Base-by-base conservation (phyloP, 2,797 vertebrate genomes). In the Diceros bicornis region DNA sequence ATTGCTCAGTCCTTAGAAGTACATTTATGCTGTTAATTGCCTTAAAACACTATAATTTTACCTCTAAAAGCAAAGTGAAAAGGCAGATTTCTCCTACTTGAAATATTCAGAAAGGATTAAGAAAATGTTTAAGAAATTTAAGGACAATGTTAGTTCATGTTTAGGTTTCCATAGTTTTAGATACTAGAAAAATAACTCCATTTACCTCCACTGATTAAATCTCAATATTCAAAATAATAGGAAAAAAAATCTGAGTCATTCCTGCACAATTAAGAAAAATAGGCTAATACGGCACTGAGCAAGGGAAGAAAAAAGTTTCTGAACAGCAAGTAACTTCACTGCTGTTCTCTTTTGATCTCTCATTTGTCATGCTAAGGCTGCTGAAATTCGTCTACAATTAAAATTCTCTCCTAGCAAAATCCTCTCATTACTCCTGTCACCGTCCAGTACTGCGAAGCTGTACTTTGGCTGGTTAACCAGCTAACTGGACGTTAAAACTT, bases 381-480 rank as follows among this genome's bases (percentile, higher is more conserved):
- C 27, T 91, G 68, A 62, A 82, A 62, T 92, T 90, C 6, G 7
- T 55, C 78, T 34, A 91, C 37, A 66, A 89, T 84, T 91, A 88
- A 89, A 97, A 88, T 95, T 90, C 25, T 79, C 68, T 83, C 62
- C 55, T 25, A 81, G 55, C 9, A 93, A 84, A 95, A 85, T 47
- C 27, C 41, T 89, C 44, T 96, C 74, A 25, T 96, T 57, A 74
- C 11, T n/a, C 8, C 44, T 50, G 3, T 78, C 37, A 62, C 59
- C 3, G 0, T 55, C 75, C 59, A 34, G 55, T 27, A 27, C 29
- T 3, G 0, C 0, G 34, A 78, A 88, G 27, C 82, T 91, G 81
- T 83, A 86, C 75, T 81, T 52, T 77, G 94, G 85, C 87, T 97
- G 77, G 27, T 91, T 97, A 97, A 91, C 91, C 41, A 95, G 44